Conservation (phyloP, 2,888 invertebrate species). For the Meloe dianella region DNA sequence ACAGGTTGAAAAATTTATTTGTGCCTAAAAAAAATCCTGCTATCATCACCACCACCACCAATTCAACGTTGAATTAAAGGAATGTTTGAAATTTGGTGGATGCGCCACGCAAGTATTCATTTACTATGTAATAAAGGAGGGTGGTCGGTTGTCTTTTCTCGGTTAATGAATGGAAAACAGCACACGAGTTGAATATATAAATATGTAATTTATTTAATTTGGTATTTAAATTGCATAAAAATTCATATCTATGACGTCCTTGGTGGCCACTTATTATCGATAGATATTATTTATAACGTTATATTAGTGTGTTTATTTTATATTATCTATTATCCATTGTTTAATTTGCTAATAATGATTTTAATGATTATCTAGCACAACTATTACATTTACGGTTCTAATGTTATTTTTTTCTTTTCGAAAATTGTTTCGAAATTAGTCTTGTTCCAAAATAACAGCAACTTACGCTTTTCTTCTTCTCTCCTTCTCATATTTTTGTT, state of each 20-base stretch:
- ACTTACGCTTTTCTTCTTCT: not conserved
- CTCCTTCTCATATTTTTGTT: not conserved
- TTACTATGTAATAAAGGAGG: too few species aligned
- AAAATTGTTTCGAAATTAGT: not conserved
- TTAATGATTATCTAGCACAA: too few species aligned
- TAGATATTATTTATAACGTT: not conserved
- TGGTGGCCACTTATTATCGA: not conserved
- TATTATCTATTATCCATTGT: not conserved
- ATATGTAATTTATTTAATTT: too few species aligned
- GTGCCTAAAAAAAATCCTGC: not conserved
- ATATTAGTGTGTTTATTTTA: not conserved
- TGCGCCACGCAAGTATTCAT: not conserved
- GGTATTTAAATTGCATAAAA: too few species aligned
- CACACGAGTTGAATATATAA: too few species aligned
- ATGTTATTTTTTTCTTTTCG: not conserved
- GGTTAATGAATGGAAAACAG: not conserved
- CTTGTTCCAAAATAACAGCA: not conserved
- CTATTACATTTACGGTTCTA: not conserved
- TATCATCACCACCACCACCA: not conserved
- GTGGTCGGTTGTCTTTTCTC: not conserved
- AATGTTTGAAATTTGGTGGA: not conserved
- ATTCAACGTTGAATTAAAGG: too few species aligned
- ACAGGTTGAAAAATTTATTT: slow-evolving; percentile 8
- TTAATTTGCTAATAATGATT: not conserved
- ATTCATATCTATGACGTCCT: not conserved